Evolutionary conservation across 2,797 vertebrate genomes (phyloP).

Genomic region (Chiloscyllium punctatum): DNA sequence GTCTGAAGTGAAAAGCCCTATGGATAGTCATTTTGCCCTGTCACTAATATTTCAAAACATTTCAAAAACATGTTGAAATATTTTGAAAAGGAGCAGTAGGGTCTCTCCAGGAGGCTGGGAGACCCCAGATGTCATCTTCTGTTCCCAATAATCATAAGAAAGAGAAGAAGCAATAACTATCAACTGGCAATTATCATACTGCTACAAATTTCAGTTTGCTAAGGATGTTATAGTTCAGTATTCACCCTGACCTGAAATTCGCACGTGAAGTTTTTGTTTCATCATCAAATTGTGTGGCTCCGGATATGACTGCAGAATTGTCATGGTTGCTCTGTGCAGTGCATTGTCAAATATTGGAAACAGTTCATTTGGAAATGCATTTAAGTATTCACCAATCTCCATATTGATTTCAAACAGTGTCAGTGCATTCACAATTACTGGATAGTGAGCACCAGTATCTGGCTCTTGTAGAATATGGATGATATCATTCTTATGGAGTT

Average conservation of each 20-base stretch:
- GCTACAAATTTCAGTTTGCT: not conserved
- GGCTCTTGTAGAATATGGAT: conserved; percentile 60
- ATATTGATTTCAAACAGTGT: conserved; percentile 89
- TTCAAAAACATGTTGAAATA: too few species aligned
- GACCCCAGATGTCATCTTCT: not conserved
- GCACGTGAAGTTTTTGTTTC: conserved; percentile 72
- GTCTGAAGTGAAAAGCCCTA: too few species aligned
- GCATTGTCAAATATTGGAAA: conserved; percentile 75
- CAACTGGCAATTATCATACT: not conserved
- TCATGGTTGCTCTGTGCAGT: conserved; percentile 59
- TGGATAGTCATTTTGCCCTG: too few species aligned
- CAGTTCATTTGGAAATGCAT: conserved; percentile 70
- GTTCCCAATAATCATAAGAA: not conserved
- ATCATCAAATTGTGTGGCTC: conserved; percentile 44
- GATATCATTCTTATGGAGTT: conserved; percentile 74
- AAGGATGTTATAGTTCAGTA: not conserved
- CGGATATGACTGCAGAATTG: conserved; percentile 48
- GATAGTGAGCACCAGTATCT: conserved; percentile 65
- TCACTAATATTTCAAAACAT: too few species aligned
- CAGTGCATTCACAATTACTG: conserved; percentile 81
- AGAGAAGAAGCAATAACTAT: not conserved
- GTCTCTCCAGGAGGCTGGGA: not conserved
- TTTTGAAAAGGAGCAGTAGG: too few species aligned
- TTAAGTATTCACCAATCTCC: conserved; percentile 91
- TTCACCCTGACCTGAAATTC: conserved; percentile 71